Evolutionary conservation across 2,888 invertebrate species (phyloP).

Genomic region (Selenia dentaria): DNA sequence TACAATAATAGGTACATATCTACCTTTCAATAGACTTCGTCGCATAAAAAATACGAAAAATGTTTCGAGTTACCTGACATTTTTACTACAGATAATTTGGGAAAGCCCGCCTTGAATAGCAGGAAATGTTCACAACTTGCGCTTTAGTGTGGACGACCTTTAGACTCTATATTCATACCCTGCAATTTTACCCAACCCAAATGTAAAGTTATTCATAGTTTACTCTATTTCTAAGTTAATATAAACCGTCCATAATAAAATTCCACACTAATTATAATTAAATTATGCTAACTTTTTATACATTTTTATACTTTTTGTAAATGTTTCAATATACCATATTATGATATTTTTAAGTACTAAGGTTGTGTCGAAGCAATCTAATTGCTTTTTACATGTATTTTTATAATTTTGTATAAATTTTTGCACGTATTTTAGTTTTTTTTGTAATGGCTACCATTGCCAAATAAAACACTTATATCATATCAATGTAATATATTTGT

Average conservation of each 20-base stretch:
- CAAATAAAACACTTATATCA: constrained; percentile 19
- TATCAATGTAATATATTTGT: constrained; percentile 26
- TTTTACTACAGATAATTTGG: too few relatives aligned
- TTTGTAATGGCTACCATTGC: constrained; percentile 23
- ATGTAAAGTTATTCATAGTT: constrained; percentile 64
- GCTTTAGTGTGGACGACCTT: too few relatives aligned
- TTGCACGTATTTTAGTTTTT: constrained; percentile 25
- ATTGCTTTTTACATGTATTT: constrained; percentile 62
- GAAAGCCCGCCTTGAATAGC: too few relatives aligned
- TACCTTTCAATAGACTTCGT: too few relatives aligned
- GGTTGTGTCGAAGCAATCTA: constrained; percentile 75
- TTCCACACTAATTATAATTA: constrained; percentile 46
- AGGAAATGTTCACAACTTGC: too few relatives aligned
- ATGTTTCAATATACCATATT: constrained; percentile 34
- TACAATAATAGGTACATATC: too few relatives aligned
- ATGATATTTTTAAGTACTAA: constrained; percentile 43
- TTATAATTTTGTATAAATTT: constrained; percentile 43
- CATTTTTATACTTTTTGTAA: constrained; percentile 47
- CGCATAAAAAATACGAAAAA: too few relatives aligned
- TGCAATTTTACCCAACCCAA: constrained; percentile 63
- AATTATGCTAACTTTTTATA: constrained; percentile 42
- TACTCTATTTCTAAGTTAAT: constrained; percentile 28
- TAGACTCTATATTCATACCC: too few relatives aligned
- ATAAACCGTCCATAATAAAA: constrained; percentile 50
- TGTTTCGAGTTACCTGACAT: too few relatives aligned